Conservation (phyloP, 1,140 invertebrate species). For the Harpegnathos saltator region DNA sequence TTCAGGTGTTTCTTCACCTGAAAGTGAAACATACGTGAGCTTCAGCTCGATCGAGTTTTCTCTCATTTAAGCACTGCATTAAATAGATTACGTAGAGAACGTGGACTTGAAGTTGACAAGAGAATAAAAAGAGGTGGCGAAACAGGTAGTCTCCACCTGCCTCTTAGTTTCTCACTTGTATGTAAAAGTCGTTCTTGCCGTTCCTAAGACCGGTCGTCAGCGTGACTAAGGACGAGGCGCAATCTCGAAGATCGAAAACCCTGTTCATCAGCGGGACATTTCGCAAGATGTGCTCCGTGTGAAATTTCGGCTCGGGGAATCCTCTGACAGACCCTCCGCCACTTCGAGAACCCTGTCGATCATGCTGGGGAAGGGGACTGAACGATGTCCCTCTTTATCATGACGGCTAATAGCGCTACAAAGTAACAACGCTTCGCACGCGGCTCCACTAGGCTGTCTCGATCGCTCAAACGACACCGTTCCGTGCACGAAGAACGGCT, state of each 20-base stretch:
- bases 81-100: no score
- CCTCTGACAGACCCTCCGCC: slow-evolving; percentile 76
- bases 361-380: slow-evolving; percentile 78
- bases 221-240: slow-evolving; percentile 69
- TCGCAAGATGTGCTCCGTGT: slow-evolving; percentile 79
- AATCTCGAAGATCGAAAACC: slow-evolving; percentile 81
- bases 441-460: slow-evolving; percentile 78
- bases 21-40: no score
- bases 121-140: not conserved
- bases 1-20: slow-evolving; percentile 72
- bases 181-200: slow-evolving; percentile 64
- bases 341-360: slow-evolving; percentile 81
- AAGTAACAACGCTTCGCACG: slow-evolving; percentile 82
- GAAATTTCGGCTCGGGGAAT: slow-evolving; percentile 75
- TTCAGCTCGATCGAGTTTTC: no score
- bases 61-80: no score
- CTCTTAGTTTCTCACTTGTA: not conserved
- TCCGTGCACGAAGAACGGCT: slow-evolving; percentile 78
- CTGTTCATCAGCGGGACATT: slow-evolving; percentile 81
- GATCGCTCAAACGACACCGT: slow-evolving; percentile 73
- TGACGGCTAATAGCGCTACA: slow-evolving; percentile 77
- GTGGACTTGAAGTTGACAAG: not conserved
- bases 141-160: not conserved
- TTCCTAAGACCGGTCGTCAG: slow-evolving; percentile 66
- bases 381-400: slow-evolving; percentile 82